Evolutionary conservation across 2,113 vertebrate species (phyloP), one percentile per base, ranked within the genome.

Genomic region (Sisor rabdophorus): DNA sequence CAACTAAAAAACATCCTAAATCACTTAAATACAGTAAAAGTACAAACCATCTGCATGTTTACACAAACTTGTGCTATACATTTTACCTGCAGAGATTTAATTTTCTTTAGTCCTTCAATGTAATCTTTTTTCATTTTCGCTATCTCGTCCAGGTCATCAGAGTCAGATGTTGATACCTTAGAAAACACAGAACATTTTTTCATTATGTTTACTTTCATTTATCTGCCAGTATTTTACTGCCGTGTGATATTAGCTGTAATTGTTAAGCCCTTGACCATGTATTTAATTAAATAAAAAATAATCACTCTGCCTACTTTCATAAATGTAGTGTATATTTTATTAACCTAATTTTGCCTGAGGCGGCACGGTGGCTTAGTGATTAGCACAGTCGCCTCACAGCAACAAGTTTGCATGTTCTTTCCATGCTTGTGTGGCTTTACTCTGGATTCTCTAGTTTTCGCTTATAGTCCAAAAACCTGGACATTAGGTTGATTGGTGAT

Each of bases 81-180:
- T 64, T 22, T 48, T 87, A 97, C 96, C 96, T 96, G 96, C 69
- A 96, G 88, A 84, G 84, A 86, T 82, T 88, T 88, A 0, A 95
- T 91, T 88, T 96, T 91, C 85, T 88, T 90, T 79, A 96, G 88
- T 77, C 94, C 93, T 61, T 94, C 90, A 65, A 92, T 91, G 86
- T 92, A 93, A 76, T 96, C 94, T 82, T 83, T 90, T 83, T 88
- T 93, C 77, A 97, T 87, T 73, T 79, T 84, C 82, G 94, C 94
- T 86, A 93, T 80, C 53, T 94, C 93, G 74, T 93, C 89, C 72
- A 84, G 83, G 80, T 94, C 92, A 81, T 89, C 88, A 22, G 89
- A 89, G 84, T 92, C 92, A 47, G 86, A 91, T 79, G 86, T 85
- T 4, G 88, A 88, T 64, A 86, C 82, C 93, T 94, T 82, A 61